Evolutionary conservation across 2,797 vertebrate genomes (phyloP).

Genomic region (Rhynchotus rufescens): DNA sequence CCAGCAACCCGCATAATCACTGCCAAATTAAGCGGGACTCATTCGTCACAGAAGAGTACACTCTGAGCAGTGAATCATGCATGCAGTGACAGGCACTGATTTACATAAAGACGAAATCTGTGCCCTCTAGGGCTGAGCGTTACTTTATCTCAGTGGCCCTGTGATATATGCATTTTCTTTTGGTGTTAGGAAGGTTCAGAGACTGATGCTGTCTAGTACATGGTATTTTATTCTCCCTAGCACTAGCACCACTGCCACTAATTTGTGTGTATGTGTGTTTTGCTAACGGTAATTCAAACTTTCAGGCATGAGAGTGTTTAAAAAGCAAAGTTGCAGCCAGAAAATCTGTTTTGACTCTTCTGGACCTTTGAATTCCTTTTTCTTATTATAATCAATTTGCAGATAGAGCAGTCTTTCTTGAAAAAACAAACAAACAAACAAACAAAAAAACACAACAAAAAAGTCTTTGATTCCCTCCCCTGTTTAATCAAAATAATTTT

Average conservation of each 20-base stretch:
- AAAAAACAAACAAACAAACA: no score
- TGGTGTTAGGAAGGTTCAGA: conserved; percentile 79
- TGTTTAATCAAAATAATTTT: not conserved
- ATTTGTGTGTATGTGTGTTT: conserved; percentile 22
- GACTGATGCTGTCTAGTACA: conserved; percentile 42
- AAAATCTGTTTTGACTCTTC: not conserved
- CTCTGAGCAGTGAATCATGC: conserved; percentile 92
- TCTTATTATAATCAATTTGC: not conserved
- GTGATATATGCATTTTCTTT: conserved; percentile 86
- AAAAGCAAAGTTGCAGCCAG: conserved; percentile 6
- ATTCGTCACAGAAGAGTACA: conserved; percentile 94
- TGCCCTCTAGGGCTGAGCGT: conserved; percentile 86
- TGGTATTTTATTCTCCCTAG: conserved; percentile 25
- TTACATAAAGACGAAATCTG: conserved; percentile 92
- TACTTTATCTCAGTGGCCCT: conserved; percentile 86
- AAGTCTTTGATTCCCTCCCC: not conserved
- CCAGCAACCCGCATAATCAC: conserved; percentile 97
- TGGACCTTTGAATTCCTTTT: not conserved
- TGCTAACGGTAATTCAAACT: not conserved
- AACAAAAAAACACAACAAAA: not conserved
- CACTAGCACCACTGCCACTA: not conserved
- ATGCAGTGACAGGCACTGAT: conserved; percentile 91
- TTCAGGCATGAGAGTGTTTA: conserved; percentile 20
- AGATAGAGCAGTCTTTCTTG: not conserved
- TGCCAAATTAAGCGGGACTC: conserved; percentile 95